These are phyloP conservation scores for Tetramorium parvispinum DNA, from an alignment of 1,140 invertebrate genomes.

Conservation along the genomic window DNA sequence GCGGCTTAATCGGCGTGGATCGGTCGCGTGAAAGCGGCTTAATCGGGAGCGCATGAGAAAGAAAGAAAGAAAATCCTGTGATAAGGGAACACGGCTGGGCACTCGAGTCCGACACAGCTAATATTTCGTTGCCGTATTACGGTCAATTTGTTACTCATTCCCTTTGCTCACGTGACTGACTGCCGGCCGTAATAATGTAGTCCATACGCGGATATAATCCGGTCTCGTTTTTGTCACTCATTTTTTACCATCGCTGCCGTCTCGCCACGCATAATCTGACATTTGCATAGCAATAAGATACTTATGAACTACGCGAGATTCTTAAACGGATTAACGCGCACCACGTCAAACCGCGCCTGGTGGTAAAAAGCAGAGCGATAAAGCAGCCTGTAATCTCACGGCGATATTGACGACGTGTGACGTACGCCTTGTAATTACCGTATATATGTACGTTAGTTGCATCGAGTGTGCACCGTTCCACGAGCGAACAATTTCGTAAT, in stretches of 20 bases:
- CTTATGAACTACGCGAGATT: not conserved
- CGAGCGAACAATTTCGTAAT: not conserved
- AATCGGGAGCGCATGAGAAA: not conserved
- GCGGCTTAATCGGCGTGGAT: conserved; percentile 33
- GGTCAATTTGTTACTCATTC: conserved; percentile 38
- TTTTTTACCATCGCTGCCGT: not conserved
- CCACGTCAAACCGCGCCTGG: not conserved
- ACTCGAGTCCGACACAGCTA: not conserved
- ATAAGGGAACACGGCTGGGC: conserved; percentile 40
- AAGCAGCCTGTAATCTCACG: not conserved
- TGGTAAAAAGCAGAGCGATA: not conserved
- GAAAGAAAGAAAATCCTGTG: conserved; percentile 10
- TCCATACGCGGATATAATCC: not conserved
- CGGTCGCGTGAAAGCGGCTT: conserved; percentile 1
- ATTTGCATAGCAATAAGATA: conserved; percentile 23
- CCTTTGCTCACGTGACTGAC: conserved; percentile 15
- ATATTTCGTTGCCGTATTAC: conserved; percentile 34
- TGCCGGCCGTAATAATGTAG: not conserved
- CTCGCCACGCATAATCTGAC: conserved; percentile 3
- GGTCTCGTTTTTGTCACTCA: conserved; percentile 4
- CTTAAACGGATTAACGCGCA: conserved; percentile 10
- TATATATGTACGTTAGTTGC: not conserved
- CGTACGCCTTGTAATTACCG: not conserved
- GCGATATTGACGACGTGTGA: not conserved
- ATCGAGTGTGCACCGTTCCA: not conserved